Evolutionary conservation across 2,113 vertebrate genomes (phyloP).

Genomic region (Pangasianodon hypophthalmus): DNA sequence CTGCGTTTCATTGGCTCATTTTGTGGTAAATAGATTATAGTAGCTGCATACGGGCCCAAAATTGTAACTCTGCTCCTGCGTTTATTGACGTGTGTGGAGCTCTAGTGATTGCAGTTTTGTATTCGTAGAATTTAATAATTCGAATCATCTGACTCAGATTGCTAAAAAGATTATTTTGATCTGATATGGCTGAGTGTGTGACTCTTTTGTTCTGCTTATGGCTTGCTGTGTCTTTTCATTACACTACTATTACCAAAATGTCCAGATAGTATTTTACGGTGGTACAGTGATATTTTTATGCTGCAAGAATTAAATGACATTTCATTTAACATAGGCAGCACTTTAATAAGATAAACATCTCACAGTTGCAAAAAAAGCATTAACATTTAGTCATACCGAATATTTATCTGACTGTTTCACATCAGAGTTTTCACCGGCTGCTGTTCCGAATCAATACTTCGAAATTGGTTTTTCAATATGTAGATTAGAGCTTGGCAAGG

Average conservation of each 20-base stretch:
- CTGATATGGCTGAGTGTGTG: no score
- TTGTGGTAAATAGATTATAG: neutral
- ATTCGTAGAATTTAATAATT: neutral
- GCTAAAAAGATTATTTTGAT: neutral
- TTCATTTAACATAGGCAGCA: neutral
- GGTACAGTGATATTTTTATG: neutral
- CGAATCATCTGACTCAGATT: neutral
- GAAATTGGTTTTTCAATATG: conserved; percentile 17
- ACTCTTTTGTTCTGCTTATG: neutral
- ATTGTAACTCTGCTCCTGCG: neutral
- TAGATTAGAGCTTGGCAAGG: conserved; percentile 14
- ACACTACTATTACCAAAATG: neutral
- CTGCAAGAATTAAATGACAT: neutral
- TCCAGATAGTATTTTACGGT: neutral
- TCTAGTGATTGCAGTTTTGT: neutral
- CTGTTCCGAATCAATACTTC: neutral
- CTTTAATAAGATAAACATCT: neutral
- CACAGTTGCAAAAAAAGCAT: neutral
- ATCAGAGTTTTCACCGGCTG: neutral
- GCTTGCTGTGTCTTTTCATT: neutral
- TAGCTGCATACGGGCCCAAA: neutral
- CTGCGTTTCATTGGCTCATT: neutral
- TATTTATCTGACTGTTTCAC: conserved; percentile 1
- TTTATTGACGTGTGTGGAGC: neutral
- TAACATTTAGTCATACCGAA: neutral